These are phyloP conservation scores for Ammospiza maritima DNA, from an alignment of 2,797 vertebrate species.

Conservation along the genomic window DNA sequence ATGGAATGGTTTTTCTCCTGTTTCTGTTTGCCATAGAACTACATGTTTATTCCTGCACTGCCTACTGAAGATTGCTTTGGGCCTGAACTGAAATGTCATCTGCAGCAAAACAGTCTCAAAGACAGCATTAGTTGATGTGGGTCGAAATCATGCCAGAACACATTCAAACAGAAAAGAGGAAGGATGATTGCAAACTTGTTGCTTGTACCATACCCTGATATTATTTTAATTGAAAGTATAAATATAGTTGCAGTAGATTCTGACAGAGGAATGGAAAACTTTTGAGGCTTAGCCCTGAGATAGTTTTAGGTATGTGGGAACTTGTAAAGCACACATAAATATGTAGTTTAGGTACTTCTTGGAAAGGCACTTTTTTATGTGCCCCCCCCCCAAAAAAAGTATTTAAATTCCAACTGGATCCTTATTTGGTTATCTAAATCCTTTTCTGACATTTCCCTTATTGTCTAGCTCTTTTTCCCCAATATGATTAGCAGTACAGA, in stretches of 20 bases:
- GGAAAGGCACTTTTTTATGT: not conserved
- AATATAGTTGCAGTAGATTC: not conserved
- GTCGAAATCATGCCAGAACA: not conserved
- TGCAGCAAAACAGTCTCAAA: not conserved
- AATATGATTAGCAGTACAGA: not conserved
- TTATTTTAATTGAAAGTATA: not conserved
- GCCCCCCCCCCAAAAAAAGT: not conserved
- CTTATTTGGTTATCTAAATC: not conserved
- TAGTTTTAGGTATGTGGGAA: not conserved
- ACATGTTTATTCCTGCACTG: not conserved
- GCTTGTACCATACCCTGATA: not conserved
- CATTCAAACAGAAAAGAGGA: not conserved
- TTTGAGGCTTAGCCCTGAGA: not conserved
- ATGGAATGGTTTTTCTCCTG: fast-evolving
- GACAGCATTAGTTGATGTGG: not conserved
- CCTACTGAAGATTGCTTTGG: not conserved
- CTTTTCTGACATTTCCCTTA: not conserved
- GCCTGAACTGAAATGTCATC: not conserved
- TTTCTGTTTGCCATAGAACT: not conserved
- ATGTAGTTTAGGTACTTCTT: not conserved
- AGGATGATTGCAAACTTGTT: not conserved
- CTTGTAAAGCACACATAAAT: not conserved
- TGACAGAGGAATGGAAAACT: not conserved
- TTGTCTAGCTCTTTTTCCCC: not conserved
- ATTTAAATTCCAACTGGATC: not conserved